Evolutionary conservation across 2,113 vertebrate genomes (phyloP).

Genomic region (Periophthalmodon schlosseri): DNA sequence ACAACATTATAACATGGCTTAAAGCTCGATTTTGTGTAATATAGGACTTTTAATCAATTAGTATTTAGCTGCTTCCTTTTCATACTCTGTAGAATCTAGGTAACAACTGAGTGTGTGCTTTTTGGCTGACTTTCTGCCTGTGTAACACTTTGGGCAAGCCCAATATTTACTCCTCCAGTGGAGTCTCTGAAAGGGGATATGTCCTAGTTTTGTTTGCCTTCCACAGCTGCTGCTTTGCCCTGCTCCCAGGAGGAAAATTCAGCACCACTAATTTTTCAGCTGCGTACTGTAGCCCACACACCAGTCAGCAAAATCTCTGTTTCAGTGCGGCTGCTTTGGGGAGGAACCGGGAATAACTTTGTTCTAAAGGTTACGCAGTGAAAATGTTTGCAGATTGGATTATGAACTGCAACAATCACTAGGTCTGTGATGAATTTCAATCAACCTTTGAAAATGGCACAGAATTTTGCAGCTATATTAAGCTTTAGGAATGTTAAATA

Average conservation of each 20-base stretch:
- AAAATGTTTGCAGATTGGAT: conserved; percentile 12
- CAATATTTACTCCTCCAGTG: conserved; percentile 34
- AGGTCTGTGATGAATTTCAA: not conserved
- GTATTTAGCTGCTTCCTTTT: not conserved
- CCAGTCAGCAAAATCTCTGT: conserved; percentile 56
- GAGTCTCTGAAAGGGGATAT: conserved; percentile 26
- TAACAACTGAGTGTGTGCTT: not conserved
- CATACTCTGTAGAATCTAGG: not conserved
- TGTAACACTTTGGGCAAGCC: conserved; percentile 7
- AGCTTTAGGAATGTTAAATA: not conserved
- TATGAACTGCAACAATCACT: not conserved
- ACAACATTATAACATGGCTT: too few relatives aligned
- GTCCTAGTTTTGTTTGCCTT: conserved; percentile 52
- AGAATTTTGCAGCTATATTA: not conserved
- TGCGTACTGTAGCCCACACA: not conserved
- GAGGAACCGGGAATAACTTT: conserved; percentile 40
- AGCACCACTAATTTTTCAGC: conserved; percentile 56
- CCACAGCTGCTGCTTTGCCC: conserved; percentile 36
- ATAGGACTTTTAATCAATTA: too few relatives aligned
- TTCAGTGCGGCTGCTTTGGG: conserved; percentile 37
- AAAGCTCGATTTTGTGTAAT: too few relatives aligned
- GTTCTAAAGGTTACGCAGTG: conserved; percentile 26
- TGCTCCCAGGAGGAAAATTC: conserved; percentile 55
- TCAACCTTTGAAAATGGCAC: not conserved
- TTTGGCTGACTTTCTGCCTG: conserved; percentile 1